Evolutionary conservation across 2,888 invertebrate species (phyloP).

Genomic region (Drosophila gaucha): DNA sequence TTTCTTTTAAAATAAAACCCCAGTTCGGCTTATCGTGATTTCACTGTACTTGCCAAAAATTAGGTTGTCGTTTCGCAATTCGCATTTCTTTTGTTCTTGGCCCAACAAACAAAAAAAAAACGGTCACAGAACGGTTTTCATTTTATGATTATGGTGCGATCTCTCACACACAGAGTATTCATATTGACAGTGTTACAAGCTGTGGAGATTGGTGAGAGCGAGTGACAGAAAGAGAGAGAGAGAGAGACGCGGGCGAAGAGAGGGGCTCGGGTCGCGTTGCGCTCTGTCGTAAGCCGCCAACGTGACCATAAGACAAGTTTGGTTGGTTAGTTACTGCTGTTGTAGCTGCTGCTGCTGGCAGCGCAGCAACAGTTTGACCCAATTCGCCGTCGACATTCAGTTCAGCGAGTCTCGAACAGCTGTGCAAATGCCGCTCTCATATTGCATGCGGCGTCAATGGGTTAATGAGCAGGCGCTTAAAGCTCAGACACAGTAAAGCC

Average conservation of each 20-base stretch:
- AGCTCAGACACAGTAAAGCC: constrained; percentile 14
- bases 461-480: constrained; percentile 37
- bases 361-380: constrained; percentile 71
- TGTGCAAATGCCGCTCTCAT: constrained; percentile 57
- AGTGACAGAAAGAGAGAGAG: background rate
- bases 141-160: constrained; percentile 41
- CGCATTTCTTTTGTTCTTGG: constrained; percentile 32
- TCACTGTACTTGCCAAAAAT: background rate
- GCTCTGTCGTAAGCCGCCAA: constrained; percentile 57
- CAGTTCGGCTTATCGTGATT: background rate
- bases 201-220: no score
- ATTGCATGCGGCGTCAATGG: constrained; percentile 35
- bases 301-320: constrained; percentile 74
- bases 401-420: constrained; percentile 56
- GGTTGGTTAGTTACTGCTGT: constrained; percentile 51
- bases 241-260: background rate
- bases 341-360: constrained; percentile 32
- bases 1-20: no score
- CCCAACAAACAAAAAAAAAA: constrained; percentile 7
- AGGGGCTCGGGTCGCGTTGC: constrained; percentile 10
- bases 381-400: constrained; percentile 57
- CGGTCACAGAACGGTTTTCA: constrained; percentile 51
- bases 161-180: constrained; percentile 24
- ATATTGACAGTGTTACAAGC: constrained; percentile 36
- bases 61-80: constrained; percentile 23